These are phyloP conservation scores for Silurus lanzhouensis DNA, from an alignment of 2,797 vertebrate genomes.

Conservation along the genomic window DNA sequence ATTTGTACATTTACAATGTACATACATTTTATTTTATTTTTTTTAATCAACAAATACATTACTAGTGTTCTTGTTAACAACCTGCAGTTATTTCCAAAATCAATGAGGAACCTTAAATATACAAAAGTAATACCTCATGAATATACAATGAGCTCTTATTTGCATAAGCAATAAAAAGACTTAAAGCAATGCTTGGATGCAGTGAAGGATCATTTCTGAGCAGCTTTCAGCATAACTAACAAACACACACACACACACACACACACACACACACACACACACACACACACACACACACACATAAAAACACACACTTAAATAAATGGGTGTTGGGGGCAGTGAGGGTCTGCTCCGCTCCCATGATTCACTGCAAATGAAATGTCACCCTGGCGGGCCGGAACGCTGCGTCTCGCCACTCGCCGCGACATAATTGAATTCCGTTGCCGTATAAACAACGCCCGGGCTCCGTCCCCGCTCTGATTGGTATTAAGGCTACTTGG, in stretches of 20 bases:
- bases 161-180: too few species aligned
- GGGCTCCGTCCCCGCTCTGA: slow-evolving; percentile 20
- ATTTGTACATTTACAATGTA: too few species aligned
- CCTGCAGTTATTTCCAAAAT: background rate
- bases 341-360: slow-evolving; percentile 55
- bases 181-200: background rate
- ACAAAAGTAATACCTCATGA: background rate
- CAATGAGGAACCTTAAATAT: background rate
- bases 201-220: background rate
- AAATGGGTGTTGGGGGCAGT: background rate
- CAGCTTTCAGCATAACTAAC: background rate
- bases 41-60: background rate
- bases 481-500: slow-evolving; percentile 62
- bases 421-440: slow-evolving; percentile 76
- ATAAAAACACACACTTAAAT: slow-evolving; percentile 11
- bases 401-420: slow-evolving; percentile 63
- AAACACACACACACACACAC: background rate
- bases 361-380: slow-evolving; percentile 81
- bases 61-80: background rate
- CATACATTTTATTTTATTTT: too few species aligned
- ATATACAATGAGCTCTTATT: background rate
- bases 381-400: slow-evolving; percentile 76
- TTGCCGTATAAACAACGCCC: slow-evolving; percentile 74
- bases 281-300: slow-evolving; percentile 8
- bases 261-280: slow-evolving; percentile 1